Evolutionary conservation across 2,113 vertebrate species (phyloP).

Genomic region (Leptobrachium leishanense): DNA sequence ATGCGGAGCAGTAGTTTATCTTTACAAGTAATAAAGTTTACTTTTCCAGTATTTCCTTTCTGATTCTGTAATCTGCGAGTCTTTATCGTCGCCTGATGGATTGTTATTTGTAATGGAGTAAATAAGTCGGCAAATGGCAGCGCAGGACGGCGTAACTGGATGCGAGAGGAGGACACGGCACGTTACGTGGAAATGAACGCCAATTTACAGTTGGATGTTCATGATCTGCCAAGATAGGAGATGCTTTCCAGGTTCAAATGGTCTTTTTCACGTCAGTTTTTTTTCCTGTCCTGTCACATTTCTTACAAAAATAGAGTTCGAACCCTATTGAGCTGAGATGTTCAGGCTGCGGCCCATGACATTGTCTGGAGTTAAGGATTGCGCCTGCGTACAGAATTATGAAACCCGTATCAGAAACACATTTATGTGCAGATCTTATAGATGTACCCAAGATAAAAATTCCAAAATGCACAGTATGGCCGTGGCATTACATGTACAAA

Average conservation of each 20-base stretch:
- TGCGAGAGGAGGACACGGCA: not conserved
- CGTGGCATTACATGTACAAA: too few species aligned
- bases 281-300: not conserved
- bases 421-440: too few species aligned
- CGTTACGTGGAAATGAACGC: not conserved
- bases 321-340: not conserved
- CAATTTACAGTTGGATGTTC: not conserved
- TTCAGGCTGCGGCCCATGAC: not conserved
- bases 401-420: too few species aligned
- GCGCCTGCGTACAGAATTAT: too few species aligned
- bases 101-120: not conserved
- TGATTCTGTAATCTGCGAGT: not conserved
- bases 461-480: too few species aligned
- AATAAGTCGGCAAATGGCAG: constrained; percentile 20
- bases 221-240: not conserved
- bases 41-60: not conserved
- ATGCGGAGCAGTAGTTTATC: not conserved
- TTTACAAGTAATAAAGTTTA: not conserved
- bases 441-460: too few species aligned
- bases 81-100: not conserved
- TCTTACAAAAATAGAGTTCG: not conserved
- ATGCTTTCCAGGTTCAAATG: not conserved
- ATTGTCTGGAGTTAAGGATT: not conserved
- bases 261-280: not conserved
- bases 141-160: not conserved